Evolutionary conservation across 2,113 vertebrate genomes (phyloP).

Genomic region (Rhipidura dahli): DNA sequence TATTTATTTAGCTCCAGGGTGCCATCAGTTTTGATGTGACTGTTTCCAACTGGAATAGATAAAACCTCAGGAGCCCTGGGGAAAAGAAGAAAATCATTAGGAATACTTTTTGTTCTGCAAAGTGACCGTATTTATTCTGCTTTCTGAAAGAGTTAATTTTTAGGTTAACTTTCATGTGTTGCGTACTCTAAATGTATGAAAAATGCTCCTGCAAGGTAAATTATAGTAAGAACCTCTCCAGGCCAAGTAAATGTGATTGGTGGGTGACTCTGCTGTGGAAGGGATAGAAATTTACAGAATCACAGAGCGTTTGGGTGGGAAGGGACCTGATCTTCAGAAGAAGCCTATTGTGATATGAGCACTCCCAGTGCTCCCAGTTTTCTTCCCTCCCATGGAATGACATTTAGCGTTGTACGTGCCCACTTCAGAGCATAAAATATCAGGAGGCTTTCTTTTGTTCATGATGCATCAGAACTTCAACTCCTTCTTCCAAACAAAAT

Average conservation of each 20-base stretch:
- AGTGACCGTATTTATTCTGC: slow-evolving; percentile 1
- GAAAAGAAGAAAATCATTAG: background rate
- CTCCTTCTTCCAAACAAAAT: background rate
- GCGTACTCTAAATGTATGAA: background rate
- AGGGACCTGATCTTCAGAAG: background rate
- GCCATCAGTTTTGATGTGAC: background rate
- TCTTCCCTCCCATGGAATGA: background rate
- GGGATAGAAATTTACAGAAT: background rate
- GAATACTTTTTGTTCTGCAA: slow-evolving; percentile 33
- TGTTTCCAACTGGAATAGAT: background rate
- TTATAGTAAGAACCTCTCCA: background rate
- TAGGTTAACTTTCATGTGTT: background rate
- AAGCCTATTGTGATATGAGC: background rate
- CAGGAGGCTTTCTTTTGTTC: background rate
- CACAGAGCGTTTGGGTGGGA: background rate
- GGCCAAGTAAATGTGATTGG: background rate
- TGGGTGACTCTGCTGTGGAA: background rate
- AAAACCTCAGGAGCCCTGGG: background rate
- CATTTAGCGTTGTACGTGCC: background rate
- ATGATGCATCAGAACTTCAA: background rate
- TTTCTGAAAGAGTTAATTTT: background rate
- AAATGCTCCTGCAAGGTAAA: background rate
- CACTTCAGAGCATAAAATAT: background rate
- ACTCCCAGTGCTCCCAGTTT: background rate
- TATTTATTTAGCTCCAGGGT: background rate